A percentile compares a stretch with the other conserved stretches of the same genome.
Evolutionary conservation across 1,140 invertebrate genomes (phyloP).

Genomic region (Drosophila rufa): DNA sequence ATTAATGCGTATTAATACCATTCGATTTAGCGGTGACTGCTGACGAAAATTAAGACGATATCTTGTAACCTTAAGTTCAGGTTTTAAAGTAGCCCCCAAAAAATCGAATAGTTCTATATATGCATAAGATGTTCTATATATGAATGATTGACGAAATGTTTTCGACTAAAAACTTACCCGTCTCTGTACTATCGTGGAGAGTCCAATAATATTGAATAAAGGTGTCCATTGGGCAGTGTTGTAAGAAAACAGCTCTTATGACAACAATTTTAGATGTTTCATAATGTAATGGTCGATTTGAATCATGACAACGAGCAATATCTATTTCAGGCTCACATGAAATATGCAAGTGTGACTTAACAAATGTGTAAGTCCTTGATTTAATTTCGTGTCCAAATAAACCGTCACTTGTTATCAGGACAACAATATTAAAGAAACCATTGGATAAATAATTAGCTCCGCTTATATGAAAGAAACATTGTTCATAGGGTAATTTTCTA

Average conservation of each 20-base stretch:
- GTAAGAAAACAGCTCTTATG: constrained; percentile 29
- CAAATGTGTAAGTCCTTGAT: constrained; percentile 10
- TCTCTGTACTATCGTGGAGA: constrained; percentile 46
- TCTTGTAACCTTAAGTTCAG: constrained; percentile 36
- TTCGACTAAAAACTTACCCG: constrained; percentile 25
- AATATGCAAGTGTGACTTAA: constrained; percentile 13
- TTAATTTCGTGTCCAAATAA: constrained; percentile 9
- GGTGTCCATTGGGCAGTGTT: constrained; percentile 44
- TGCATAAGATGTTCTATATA: too few species aligned
- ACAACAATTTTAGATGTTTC: constrained; percentile 42
- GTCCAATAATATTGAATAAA: constrained; percentile 58
- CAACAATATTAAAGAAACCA: constrained; percentile 25
- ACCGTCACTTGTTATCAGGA: constrained; percentile 21
- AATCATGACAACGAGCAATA: constrained; percentile 36
- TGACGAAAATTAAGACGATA: constrained; percentile 34
- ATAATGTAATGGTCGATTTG: constrained; percentile 36
- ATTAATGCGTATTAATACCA: constrained; percentile 46
- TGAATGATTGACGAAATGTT: neutral
- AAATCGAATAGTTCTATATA: constrained; percentile 36
- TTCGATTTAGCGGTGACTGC: constrained; percentile 34
- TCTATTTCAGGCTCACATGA: constrained; percentile 36
- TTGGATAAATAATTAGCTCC: constrained; percentile 24
- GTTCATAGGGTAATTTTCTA: constrained; percentile 20
- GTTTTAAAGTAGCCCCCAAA: constrained; percentile 40
- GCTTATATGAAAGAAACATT: constrained; percentile 45